These are phyloP conservation scores for Tetheella fluctuosa DNA, from an alignment of 2,888 invertebrate genomes.

Conservation along the genomic window DNA sequence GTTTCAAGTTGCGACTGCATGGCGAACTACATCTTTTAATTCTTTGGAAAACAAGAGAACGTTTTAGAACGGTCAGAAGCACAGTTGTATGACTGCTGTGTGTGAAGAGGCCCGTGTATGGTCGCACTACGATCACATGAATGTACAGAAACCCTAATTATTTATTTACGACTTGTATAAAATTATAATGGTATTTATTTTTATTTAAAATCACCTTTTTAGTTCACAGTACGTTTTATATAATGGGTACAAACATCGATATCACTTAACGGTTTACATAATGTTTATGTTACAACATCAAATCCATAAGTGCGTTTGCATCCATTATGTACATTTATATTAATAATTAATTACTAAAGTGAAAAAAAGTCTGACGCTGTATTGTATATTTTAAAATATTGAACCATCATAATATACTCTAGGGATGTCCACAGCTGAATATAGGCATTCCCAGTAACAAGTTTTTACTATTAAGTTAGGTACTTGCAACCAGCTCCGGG, in stretches of 20 bases:
- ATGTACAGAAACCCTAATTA: not conserved
- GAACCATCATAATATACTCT: not conserved
- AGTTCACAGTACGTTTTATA: not conserved
- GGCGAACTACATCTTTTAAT: no score
- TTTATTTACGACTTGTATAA: not conserved
- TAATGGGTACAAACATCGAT: not conserved
- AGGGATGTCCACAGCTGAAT: no score
- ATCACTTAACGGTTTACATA: constrained; percentile 20
- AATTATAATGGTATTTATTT: not conserved
- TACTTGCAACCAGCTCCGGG: no score
- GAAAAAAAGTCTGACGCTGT: not conserved
- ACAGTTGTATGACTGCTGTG: no score
- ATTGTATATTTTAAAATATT: no score
- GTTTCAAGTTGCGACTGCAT: no score
- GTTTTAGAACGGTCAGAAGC: no score
- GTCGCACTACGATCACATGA: not conserved
- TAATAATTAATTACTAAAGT: constrained; percentile 17
- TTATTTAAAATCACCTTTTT: not conserved
- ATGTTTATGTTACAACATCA: constrained; percentile 60
- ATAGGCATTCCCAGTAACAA: no score
- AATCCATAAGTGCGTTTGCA: constrained; percentile 69
- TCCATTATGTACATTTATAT: constrained; percentile 44
- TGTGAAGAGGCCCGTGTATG: no score
- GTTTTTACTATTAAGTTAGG: no score
- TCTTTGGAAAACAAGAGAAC: no score